Conservation (phyloP, 2,888 invertebrate species). For the Nephrocerus scutellatus region DNA sequence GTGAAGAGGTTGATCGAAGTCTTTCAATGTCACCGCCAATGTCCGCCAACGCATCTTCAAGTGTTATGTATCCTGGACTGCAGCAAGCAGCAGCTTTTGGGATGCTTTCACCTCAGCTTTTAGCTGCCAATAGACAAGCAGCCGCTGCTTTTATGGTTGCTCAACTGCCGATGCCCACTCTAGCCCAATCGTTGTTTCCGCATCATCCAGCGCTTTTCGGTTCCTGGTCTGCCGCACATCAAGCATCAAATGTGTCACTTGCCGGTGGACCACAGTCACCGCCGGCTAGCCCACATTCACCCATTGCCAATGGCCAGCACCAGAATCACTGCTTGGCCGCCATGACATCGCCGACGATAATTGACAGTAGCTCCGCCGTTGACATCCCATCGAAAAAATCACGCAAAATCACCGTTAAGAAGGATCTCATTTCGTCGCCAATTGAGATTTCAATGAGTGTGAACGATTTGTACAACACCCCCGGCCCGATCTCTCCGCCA, state of each 20-base stretch:
- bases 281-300: conserved; percentile 44
- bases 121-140: conserved; percentile 45
- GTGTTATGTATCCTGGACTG: conserved; percentile 39
- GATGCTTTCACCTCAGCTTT: conserved; percentile 43
- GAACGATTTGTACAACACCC: conserved; percentile 36
- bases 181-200: conserved; percentile 43
- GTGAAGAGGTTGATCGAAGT: conserved; percentile 41
- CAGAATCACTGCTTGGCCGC: conserved; percentile 1
- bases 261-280: conserved; percentile 36
- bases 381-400: conserved; percentile 30
- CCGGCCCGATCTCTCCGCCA: conserved; percentile 50
- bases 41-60: conserved; percentile 39
- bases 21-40: conserved; percentile 44
- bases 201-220: conserved; percentile 45
- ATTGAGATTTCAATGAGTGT: conserved; percentile 39
- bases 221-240: too few species aligned
- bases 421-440: conserved; percentile 39
- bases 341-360: conserved; percentile 22
- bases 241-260: conserved; percentile 20
- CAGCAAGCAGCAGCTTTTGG: conserved; percentile 46
- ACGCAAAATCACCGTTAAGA: conserved; percentile 42
- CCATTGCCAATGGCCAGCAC: conserved; percentile 28
- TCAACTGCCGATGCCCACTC: conserved; percentile 43
- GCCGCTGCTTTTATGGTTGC: conserved; percentile 46
- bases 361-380: conserved; percentile 14